Percentiles rank a stretch among this genome's conserved stretches.
Conservation (phyloP, 92 coral and sea anemone genomes). For the Palythoa grandis region DNA sequence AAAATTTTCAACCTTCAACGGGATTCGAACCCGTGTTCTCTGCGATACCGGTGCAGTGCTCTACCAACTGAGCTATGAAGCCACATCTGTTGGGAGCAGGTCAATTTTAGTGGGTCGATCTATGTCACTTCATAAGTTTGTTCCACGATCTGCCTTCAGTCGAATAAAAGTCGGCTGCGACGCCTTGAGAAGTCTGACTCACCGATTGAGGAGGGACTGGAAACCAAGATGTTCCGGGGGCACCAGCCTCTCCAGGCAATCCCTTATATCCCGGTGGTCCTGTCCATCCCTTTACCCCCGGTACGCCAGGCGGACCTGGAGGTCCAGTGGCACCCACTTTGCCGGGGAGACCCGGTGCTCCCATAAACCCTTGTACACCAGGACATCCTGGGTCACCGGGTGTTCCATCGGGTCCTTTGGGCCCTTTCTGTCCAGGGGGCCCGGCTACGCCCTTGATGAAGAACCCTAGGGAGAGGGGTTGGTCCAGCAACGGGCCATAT, state of each 20-base stretch:
- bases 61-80: no score
- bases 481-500: conserved; percentile 71
- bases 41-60: no score
- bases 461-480: conserved; percentile 84
- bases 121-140: no score
- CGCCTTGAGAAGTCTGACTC: no score
- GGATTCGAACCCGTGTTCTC: no score
- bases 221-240: conserved; percentile 73
- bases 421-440: conserved; percentile 81
- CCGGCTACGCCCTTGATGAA: conserved; percentile 87
- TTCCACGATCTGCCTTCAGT: no score
- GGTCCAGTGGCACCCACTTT: conserved; percentile 75
- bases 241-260: conserved; percentile 74
- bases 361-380: conserved; percentile 77
- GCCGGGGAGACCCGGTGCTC: conserved; percentile 75
- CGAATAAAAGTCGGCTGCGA: no score
- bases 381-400: conserved; percentile 67
- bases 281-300: conserved; percentile 71
- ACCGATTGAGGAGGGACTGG: conserved; percentile 56
- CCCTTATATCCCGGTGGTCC: conserved; percentile 75
- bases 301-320: conserved; percentile 75
- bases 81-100: no score
- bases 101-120: no score
- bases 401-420: conserved; percentile 78
- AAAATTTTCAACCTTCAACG: no score